phyloP scores from a whole-genome alignment of 1,140 invertebrate species.

The Brachystomella parvula region DNA sequence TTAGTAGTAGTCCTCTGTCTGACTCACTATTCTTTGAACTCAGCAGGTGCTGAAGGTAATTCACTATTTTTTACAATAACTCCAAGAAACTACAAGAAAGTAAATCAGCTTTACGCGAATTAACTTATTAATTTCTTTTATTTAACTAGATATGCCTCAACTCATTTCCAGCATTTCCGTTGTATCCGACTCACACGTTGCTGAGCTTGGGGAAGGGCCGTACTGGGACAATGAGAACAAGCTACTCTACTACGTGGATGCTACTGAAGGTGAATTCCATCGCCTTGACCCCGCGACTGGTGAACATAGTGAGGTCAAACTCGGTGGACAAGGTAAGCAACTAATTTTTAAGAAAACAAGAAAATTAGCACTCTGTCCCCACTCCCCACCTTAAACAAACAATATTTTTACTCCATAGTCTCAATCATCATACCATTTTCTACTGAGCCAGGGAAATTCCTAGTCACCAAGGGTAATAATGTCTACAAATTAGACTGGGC shows the following conservation, averaged over 20 bases:
- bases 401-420: not conserved
- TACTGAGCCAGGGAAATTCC: constrained; percentile 9
- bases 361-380: not conserved
- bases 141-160: too few species aligned
- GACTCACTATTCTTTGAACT: too few species aligned
- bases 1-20: too few species aligned
- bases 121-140: too few species aligned
- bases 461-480: constrained; percentile 10
- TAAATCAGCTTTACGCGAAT: too few species aligned
- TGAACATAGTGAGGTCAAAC: not conserved
- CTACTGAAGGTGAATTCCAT: not conserved
- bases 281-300: constrained; percentile 15
- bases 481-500: constrained; percentile 14
- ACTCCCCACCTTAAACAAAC: not conserved
- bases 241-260: constrained; percentile 20
- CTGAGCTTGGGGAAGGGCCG: constrained; percentile 18
- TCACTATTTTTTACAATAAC: too few species aligned
- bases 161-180: not conserved
- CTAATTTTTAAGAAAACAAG: not conserved
- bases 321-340: not conserved
- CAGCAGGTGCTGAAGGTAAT: too few species aligned
- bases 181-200: constrained; percentile 5
- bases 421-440: constrained; percentile 17
- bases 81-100: too few species aligned
- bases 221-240: constrained; percentile 4